phyloP scores from a whole-genome alignment of 2,797 vertebrate genomes.

The Tangara arthus region DNA sequence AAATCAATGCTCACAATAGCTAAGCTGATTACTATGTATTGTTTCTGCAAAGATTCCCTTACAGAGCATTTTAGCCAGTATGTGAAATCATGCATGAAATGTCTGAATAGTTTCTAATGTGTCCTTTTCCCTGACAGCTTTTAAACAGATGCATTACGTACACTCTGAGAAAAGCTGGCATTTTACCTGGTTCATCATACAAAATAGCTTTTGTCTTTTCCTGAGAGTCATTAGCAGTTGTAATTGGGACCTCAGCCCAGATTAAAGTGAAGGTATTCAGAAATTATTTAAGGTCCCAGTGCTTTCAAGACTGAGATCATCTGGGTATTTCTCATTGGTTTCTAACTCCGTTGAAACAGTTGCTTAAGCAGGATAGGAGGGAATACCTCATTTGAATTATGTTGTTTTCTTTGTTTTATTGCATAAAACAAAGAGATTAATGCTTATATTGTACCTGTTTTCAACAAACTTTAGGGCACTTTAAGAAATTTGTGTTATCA shows the following conservation, averaged over 20 bases:
- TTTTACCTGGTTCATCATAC: background rate
- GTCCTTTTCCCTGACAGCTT: background rate
- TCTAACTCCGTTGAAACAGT: background rate
- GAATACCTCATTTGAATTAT: background rate
- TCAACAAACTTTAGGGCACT: background rate
- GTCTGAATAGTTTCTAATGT: background rate
- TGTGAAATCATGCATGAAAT: background rate
- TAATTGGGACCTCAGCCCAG: background rate
- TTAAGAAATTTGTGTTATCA: background rate
- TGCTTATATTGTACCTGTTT: background rate
- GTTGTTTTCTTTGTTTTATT: background rate
- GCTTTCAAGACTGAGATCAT: background rate
- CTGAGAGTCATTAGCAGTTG: background rate
- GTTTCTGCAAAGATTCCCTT: background rate
- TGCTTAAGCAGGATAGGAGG: background rate
- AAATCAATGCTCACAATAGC: background rate
- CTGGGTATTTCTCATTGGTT: background rate
- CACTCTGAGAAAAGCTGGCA: background rate
- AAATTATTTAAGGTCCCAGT: background rate
- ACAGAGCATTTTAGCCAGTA: background rate
- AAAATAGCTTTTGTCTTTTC: background rate
- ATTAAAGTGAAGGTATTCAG: background rate
- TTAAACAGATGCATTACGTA: background rate
- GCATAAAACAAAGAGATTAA: background rate
- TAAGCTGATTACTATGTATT: background rate